These are phyloP conservation scores for Labeo catla DNA, from an alignment of 2,113 vertebrate species.

Conservation along the genomic window DNA sequence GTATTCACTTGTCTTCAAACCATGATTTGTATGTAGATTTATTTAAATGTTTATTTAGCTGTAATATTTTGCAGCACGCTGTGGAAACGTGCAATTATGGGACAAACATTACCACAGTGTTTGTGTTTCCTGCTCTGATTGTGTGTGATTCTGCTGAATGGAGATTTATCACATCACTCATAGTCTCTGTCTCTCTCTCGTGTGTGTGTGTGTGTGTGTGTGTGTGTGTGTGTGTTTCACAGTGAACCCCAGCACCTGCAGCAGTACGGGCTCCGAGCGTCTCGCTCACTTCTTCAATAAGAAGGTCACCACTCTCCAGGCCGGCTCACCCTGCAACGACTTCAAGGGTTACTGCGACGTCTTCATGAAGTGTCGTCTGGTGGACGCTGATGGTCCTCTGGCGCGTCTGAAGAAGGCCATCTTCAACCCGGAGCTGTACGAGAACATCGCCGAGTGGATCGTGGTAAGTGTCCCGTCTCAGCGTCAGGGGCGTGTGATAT, in stretches of 20 bases:
- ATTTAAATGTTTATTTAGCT: neutral
- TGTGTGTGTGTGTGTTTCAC: constrained; percentile 40
- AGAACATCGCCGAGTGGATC: constrained; percentile 99
- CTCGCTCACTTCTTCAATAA: constrained; percentile 83
- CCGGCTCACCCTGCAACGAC: constrained; percentile 97
- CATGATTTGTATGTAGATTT: neutral
- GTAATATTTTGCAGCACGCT: no score
- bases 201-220: constrained; percentile 37
- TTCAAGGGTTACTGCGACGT: constrained; percentile 99
- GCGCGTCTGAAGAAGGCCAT: constrained; percentile 98
- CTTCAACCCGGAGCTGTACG: constrained; percentile 97
- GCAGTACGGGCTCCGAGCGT: constrained; percentile 81
- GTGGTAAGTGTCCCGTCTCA: constrained; percentile 80
- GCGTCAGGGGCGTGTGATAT: no score
- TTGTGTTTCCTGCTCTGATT: no score
- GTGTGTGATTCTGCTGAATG: no score
- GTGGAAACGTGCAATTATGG: no score
- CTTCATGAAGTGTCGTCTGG: constrained; percentile 96
- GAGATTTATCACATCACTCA: no score
- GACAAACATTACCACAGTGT: no score
- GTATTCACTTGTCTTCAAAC: neutral
- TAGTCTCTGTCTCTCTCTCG: no score
- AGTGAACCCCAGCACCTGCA: constrained; percentile 83
- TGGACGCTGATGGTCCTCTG: constrained; percentile 95
- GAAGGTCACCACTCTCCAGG: constrained; percentile 91